Base-by-base conservation (phyloP, 2,888 invertebrate genomes). In the Agrotis clavis region DNA sequence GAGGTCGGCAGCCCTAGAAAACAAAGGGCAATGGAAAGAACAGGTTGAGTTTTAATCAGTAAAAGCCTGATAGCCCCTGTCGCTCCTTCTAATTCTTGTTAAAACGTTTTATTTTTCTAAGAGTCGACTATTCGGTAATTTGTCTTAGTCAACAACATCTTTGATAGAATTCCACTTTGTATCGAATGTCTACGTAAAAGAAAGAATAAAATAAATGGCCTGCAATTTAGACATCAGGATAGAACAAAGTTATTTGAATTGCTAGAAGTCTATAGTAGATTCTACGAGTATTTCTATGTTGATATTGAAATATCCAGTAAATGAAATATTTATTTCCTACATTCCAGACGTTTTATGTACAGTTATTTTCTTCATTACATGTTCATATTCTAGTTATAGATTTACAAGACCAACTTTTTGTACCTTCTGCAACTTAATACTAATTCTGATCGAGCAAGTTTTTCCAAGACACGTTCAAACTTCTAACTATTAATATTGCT, bases 401-500 rank as follows among this genome's bases (percentile, higher is more conserved):
- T 2, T 0, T 25, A 9, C 0, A 63, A 25, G 3, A 41, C 9
- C 9, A 41, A 41, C n/a, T 18, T 53, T 41, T 48, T 14, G 5
- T 19, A 11, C 41, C 18, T 74, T 65, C 14, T 41, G 30, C 14
- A 45, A 6, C 21, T 25, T 4, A 47, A 53, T n/a, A 65, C 4
- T 0, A 54, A 53, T 45, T 66, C 25, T 53, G 51, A 45, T 62
- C 21, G 48, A 19, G 11, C 5, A 67, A 79, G 54, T 80, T 68
- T 35, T 16, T 19, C 25, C 13, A 16, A 47, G 35, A 19, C n/a
- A 65, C 59, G 48, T 45, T 60, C n/a, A 62, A 70, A 84, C 48
- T 74, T 57, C 19, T 64, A 16, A n/a, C 69, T 65, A 74, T 74
- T 72, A 77, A 78, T 76, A 82, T 70, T 62, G 66, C 13, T 45